These are phyloP conservation scores for Hemitrygon akajei DNA, from an alignment of 2,797 vertebrate genomes.

Conservation along the genomic window DNA sequence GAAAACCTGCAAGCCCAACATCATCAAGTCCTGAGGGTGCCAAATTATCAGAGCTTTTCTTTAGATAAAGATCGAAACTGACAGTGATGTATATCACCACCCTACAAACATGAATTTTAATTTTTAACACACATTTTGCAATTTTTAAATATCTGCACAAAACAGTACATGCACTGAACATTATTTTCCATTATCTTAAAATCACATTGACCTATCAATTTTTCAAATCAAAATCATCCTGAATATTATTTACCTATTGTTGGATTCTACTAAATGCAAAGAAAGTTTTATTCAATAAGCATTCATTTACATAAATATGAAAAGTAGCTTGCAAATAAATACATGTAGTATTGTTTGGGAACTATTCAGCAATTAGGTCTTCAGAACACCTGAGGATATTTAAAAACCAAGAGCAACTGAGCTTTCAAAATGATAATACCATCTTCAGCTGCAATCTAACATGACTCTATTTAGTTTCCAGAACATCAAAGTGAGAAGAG, in stretches of 20 bases:
- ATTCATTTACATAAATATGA: background rate
- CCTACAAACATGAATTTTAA: background rate
- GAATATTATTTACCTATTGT: background rate
- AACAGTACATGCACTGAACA: background rate
- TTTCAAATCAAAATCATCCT: background rate
- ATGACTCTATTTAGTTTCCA: background rate
- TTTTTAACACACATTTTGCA: background rate
- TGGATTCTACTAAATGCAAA: background rate
- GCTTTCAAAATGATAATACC: background rate
- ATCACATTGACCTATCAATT: background rate
- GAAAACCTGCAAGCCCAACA: no score
- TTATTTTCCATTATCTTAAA: background rate
- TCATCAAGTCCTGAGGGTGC: no score
- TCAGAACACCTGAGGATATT: conserved; percentile 4
- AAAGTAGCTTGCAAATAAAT: background rate
- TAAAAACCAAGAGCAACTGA: background rate
- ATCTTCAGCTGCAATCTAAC: background rate
- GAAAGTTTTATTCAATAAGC: background rate
- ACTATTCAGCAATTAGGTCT: background rate
- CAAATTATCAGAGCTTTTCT: no score
- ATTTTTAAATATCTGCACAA: background rate
- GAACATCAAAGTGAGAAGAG: conserved; percentile 1
- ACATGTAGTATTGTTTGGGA: background rate
- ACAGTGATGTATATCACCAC: background rate
- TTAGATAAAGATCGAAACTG: no score